phyloP scores from a whole-genome alignment of 2,113 vertebrate species.

The Trematomus loennbergii region DNA sequence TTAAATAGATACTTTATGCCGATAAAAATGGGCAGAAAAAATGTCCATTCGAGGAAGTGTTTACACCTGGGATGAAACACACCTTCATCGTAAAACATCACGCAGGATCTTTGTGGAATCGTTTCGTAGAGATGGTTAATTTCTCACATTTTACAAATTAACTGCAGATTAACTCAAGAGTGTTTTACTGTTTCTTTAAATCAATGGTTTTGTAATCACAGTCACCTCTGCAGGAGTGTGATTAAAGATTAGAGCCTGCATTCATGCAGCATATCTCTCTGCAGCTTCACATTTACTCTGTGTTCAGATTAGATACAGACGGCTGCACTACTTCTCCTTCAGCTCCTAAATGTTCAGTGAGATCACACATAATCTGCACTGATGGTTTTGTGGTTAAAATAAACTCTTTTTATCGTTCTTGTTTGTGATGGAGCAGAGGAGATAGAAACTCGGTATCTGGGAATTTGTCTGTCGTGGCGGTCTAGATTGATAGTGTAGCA shows the following conservation, averaged over 20 bases:
- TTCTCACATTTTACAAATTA: too few species aligned
- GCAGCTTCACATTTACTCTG: conserved; percentile 25
- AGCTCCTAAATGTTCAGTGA: neutral
- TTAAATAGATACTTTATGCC: neutral
- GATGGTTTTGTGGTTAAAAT: too few species aligned
- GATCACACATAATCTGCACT: too few species aligned
- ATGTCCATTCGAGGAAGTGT: neutral
- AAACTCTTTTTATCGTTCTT: neutral
- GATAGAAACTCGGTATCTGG: neutral
- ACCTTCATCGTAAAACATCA: neutral
- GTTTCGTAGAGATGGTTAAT: too few species aligned
- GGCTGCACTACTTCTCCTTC: conserved; percentile 16
- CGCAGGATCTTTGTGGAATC: too few species aligned
- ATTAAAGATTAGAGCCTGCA: conserved; percentile 1
- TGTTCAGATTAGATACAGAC: conserved; percentile 49
- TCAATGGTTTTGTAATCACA: neutral
- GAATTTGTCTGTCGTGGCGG: too few species aligned
- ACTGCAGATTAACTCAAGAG: neutral
- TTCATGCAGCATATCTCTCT: conserved; percentile 42
- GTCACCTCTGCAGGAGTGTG: conserved; percentile 28
- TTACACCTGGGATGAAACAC: neutral
- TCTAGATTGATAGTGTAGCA: neutral
- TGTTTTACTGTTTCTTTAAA: neutral
- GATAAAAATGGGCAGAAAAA: too few species aligned
- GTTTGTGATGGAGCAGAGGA: neutral